Base-by-base conservation (phyloP, 2,797 vertebrate species). In the Nannoperca australis region DNA sequence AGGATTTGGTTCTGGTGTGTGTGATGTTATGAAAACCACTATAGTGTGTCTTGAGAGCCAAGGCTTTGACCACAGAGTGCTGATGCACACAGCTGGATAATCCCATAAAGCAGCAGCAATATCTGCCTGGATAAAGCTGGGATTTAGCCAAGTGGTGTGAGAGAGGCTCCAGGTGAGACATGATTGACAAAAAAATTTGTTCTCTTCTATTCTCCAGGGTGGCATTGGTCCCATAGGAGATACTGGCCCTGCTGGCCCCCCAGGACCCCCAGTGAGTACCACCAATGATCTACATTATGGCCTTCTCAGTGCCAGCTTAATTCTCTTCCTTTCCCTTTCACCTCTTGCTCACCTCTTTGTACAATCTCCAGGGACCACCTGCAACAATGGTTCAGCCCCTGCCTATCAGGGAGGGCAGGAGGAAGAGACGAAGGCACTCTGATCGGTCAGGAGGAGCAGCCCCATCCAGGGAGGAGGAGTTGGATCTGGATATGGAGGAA, bases 191-290 rank as follows among this genome's bases (percentile, higher is more conserved):
- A 73, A 62, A 70, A 40, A 79, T 83, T 84, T 91, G 62, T 90
- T 27, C 18, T 78, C 20, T 60, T 81, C 70, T 84, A 34, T 71
- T 84, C 76, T 66, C 6, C 83, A 98, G 97, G 97, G 97, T 49
- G 49, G 82, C 2, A 32, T 93, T 15, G 97, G 97, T 58, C 89
- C 94, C 51, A 94, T 84, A 87, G 97, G 97, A 73, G 97, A 97
- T 88, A 42, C 83, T 1, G 97, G 97, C 20, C 89, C 61, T 8
- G 89, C 93, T 2, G 97, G 97, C 0, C 89, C 88, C 10, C 96
- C 96, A 0, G 97, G 97, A 11, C 88, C 89, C 14, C 95, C 95
- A 22, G 96, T 97, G 83, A 95, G 95, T 93, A 69, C 51, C 6
- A 61, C 5, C 15, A 63, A 18, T 74, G 65, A 78, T 85, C 44